Percentiles rank a stretch among this genome's conserved stretches.
Evolutionary conservation across 2,888 invertebrate genomes (phyloP).

Genomic region (Catocala sponsa): DNA sequence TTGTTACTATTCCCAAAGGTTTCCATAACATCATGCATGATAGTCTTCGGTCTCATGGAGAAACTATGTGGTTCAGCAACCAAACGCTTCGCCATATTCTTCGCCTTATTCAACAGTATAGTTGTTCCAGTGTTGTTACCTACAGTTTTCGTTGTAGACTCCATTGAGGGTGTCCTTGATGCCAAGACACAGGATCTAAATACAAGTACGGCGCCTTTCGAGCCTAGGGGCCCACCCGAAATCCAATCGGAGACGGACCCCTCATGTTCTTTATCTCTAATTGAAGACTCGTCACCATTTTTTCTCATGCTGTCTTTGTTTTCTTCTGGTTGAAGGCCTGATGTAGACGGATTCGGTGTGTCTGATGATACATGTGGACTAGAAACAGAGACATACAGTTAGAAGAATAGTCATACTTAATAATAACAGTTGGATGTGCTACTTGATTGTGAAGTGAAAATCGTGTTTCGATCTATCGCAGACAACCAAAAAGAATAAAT

Average conservation of each 20-base stretch:
- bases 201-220: conserved; percentile 89
- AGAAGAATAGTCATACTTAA: not conserved
- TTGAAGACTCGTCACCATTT: conserved; percentile 68
- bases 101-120: conserved; percentile 80
- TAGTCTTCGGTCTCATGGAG: conserved; percentile 76
- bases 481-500: not conserved
- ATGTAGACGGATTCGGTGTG: conserved; percentile 80
- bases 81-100: conserved; percentile 79
- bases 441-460: too few species aligned
- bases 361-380: conserved; percentile 87
- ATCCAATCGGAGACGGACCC: conserved; percentile 84
- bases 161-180: conserved; percentile 77
- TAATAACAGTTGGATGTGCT: too few species aligned
- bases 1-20: conserved; percentile 77
- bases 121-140: conserved; percentile 80
- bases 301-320: conserved; percentile 78
- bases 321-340: conserved; percentile 73
- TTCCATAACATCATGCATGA: conserved; percentile 85
- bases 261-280: conserved; percentile 68
- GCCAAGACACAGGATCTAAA: conserved; percentile 91
- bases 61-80: conserved; percentile 80
- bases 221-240: conserved; percentile 88
- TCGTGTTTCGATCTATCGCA: not conserved
- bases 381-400: conserved; percentile 47
- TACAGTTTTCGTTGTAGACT: conserved; percentile 76